A percentile compares a stretch with the other conserved stretches of the same genome.
Conservation (phyloP, 2,113 vertebrate genomes). For the Oryzias curvinotus region DNA sequence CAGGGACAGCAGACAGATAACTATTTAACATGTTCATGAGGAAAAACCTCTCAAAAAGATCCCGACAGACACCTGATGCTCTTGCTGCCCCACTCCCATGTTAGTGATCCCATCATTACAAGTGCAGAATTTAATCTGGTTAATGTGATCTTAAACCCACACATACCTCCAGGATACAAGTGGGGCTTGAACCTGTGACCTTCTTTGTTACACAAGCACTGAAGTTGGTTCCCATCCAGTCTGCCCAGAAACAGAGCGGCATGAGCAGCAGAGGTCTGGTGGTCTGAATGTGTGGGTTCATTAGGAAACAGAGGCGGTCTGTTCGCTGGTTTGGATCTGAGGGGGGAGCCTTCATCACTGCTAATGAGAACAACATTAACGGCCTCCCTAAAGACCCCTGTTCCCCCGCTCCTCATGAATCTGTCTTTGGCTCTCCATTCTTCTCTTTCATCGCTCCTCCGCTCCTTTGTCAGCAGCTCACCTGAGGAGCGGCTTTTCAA, state of each 20-base stretch:
- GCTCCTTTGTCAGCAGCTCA: background rate
- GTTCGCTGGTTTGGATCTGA: conserved; percentile 49
- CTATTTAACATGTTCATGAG: no score
- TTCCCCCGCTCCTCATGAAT: conserved; percentile 34
- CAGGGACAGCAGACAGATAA: no score
- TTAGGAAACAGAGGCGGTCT: conserved; percentile 72
- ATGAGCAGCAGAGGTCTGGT: conserved; percentile 54
- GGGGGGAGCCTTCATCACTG: conserved; percentile 53
- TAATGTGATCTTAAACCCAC: background rate
- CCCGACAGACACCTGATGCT: no score
- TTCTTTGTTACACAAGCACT: conserved; percentile 42
- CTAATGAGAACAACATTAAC: conserved; percentile 67
- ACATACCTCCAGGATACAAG: background rate
- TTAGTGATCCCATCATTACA: background rate
- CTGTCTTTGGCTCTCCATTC: background rate
- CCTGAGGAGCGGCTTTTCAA: background rate
- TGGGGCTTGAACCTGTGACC: conserved; percentile 59
- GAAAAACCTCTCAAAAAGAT: no score
- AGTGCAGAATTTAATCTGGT: background rate
- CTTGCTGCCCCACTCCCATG: no score
- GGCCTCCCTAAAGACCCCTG: conserved; percentile 44
- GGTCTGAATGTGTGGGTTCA: conserved; percentile 50
- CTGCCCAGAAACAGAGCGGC: conserved; percentile 24
- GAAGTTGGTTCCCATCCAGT: conserved; percentile 52
- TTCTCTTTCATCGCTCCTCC: background rate